Conservation (phyloP, 2,113 vertebrate species). For the Heliornis fulica region DNA sequence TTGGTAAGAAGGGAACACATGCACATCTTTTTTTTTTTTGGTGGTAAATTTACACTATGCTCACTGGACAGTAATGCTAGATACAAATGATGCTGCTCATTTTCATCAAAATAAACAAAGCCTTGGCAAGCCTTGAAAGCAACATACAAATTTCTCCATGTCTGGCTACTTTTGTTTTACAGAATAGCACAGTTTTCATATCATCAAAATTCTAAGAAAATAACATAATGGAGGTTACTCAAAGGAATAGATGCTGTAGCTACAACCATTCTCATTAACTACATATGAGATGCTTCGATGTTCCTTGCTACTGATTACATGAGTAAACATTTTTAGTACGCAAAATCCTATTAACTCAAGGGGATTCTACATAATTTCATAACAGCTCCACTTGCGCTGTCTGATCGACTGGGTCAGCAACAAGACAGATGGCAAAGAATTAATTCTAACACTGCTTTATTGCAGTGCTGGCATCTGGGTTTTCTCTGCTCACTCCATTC, state of each 20-base stretch:
- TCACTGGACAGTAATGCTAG: neutral
- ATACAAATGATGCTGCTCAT: neutral
- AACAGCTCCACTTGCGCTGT: slow-evolving; percentile 1
- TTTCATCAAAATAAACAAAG: neutral
- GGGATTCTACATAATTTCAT: slow-evolving; percentile 14
- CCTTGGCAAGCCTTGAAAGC: neutral
- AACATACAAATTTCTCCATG: neutral
- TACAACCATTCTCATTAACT: neutral
- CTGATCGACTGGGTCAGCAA: neutral
- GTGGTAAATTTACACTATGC: neutral
- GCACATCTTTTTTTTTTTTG: neutral
- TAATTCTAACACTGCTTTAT: neutral
- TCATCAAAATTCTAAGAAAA: neutral
- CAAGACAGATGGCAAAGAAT: slow-evolving; percentile 8
- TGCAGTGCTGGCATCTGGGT: neutral
- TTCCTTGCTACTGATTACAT: neutral
- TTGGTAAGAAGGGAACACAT: neutral
- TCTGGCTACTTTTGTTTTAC: neutral
- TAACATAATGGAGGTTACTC: neutral
- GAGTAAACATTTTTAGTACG: neutral
- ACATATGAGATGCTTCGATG: neutral
- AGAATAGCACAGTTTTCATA: neutral
- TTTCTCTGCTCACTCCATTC: neutral
- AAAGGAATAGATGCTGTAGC: neutral
- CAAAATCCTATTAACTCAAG: slow-evolving; percentile 3